Percentiles rank a stretch among this genome's conserved stretches.
phyloP scores from a whole-genome alignment of 2,113 vertebrate genomes.

The Myanophis thanlyinensis region DNA sequence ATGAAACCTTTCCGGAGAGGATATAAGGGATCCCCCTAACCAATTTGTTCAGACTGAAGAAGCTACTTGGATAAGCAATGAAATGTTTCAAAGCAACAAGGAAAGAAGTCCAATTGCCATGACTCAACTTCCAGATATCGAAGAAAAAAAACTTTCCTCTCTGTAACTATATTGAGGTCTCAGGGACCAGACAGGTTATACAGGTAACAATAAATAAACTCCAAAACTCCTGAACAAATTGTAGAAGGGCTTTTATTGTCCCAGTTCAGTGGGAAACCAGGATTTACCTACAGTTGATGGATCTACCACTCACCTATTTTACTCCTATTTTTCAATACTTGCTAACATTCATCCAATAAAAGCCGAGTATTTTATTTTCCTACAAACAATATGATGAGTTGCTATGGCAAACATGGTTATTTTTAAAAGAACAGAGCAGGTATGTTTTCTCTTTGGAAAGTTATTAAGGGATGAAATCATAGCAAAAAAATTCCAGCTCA shows the following conservation, averaged over 20 bases:
- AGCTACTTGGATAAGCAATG: too few species aligned
- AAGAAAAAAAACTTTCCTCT: rapidly evolving
- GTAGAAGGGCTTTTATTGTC: neutral
- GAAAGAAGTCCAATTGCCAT: too few species aligned
- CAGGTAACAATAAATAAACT: neutral
- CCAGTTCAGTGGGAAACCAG: neutral
- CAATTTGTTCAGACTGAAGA: too few species aligned
- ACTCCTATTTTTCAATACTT: neutral
- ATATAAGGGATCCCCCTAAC: too few species aligned
- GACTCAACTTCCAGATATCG: neutral
- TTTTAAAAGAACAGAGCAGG: neutral
- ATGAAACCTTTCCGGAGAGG: too few species aligned
- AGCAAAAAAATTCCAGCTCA: neutral
- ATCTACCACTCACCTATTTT: neutral
- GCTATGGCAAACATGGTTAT: neutral
- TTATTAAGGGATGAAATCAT: neutral
- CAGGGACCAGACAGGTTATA: neutral
- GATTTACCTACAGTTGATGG: neutral
- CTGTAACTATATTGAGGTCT: neutral
- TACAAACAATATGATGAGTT: neutral
- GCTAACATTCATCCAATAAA: neutral
- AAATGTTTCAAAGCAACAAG: too few species aligned
- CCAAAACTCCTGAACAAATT: neutral
- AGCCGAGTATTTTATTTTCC: neutral
- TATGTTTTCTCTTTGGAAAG: neutral